Evolutionary conservation across 2,888 invertebrate genomes (phyloP).

Genomic region (Diarsia brunnea): DNA sequence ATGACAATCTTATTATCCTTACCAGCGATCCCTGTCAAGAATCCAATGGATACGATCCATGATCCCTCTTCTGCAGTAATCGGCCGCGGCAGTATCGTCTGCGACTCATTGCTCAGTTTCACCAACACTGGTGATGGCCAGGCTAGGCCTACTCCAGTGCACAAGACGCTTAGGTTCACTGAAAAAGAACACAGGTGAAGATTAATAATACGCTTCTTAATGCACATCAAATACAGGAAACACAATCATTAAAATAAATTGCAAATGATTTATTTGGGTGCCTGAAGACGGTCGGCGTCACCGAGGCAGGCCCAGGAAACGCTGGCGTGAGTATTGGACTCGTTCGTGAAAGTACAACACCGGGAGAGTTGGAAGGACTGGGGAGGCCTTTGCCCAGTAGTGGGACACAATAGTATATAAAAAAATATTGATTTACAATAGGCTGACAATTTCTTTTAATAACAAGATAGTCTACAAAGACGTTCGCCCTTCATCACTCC

Average conservation of each 20-base stretch:
- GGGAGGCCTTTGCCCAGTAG: too few species aligned
- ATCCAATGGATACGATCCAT: conserved; percentile 73
- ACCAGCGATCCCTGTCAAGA: conserved; percentile 63
- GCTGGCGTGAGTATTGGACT: too few species aligned
- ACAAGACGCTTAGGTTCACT: conserved; percentile 43
- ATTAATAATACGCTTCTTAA: background rate
- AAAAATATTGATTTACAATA: too few species aligned
- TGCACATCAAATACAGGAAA: background rate
- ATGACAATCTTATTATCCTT: conserved; percentile 16
- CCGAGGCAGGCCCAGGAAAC: too few species aligned
- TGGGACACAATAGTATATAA: too few species aligned
- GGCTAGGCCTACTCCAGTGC: conserved; percentile 61
- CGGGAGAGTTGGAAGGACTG: too few species aligned
- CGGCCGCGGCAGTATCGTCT: conserved; percentile 61
- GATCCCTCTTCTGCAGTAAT: conserved; percentile 71
- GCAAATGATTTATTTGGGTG: too few species aligned
- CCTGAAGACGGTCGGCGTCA: too few species aligned
- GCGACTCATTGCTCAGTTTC: conserved; percentile 66
- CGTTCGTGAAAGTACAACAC: too few species aligned
- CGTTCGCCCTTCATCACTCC: too few species aligned
- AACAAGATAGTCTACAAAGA: too few species aligned
- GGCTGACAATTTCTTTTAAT: too few species aligned
- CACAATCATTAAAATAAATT: background rate
- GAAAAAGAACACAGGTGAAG: background rate
- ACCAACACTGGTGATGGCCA: conserved; percentile 77